phyloP scores from a whole-genome alignment of 2,888 invertebrate species.

The Carpatolechia fugitivella region DNA sequence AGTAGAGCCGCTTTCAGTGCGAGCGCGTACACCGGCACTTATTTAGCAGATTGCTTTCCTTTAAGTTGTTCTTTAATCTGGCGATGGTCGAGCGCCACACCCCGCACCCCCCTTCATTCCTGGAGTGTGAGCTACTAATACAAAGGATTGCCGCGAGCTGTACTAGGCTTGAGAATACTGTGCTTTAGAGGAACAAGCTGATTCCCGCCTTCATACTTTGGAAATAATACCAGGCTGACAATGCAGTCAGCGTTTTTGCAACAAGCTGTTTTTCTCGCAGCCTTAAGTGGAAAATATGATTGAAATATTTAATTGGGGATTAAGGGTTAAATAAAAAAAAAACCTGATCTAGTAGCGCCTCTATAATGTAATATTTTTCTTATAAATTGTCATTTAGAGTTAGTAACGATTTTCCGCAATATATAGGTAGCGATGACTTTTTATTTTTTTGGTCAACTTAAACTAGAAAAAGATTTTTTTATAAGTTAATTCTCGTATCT shows the following conservation, averaged over 20 bases:
- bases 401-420: no score
- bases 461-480: no score
- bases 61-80: conserved; percentile 78
- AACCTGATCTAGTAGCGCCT: no score
- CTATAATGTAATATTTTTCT: no score
- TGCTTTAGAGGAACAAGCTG: not conserved
- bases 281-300: no score
- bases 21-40: conserved; percentile 52
- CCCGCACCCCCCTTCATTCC: conserved; percentile 26
- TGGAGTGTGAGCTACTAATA: conserved; percentile 11
- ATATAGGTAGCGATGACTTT: no score
- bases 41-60: conserved; percentile 80
- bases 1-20: conserved; percentile 51
- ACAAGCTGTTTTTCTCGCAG: not conserved
- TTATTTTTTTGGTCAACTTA: no score
- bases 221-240: not conserved
- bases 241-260: not conserved
- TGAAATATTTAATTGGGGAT: not conserved
- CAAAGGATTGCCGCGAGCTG: conserved; percentile 12
- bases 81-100: conserved; percentile 47
- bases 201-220: not conserved
- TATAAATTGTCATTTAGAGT: no score
- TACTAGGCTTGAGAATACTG: not conserved
- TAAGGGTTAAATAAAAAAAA: no score
- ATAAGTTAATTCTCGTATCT: no score